phyloP scores from a whole-genome alignment of 1,140 invertebrate genomes.

The Pogonus chalceus region DNA sequence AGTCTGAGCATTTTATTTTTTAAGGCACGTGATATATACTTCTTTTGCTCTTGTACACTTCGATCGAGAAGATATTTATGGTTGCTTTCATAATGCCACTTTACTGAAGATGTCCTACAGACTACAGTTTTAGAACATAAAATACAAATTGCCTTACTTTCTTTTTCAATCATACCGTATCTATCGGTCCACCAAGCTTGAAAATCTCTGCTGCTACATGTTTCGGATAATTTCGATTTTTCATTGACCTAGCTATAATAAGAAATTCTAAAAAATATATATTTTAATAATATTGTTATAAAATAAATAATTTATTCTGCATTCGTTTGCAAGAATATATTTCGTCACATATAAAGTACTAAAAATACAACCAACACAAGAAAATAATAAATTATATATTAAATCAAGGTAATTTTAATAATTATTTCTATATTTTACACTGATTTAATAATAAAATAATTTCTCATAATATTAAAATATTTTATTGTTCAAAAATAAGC shows the following conservation, averaged over 20 bases:
- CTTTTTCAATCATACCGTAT: constrained; percentile 18
- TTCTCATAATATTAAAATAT: no score
- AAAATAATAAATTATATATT: no score
- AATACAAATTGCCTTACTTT: constrained; percentile 19
- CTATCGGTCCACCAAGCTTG: constrained; percentile 17
- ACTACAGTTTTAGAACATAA: constrained; percentile 20
- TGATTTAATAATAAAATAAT: no score
- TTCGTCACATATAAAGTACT: no score
- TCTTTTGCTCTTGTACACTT: constrained; percentile 16
- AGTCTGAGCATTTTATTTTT: constrained; percentile 18
- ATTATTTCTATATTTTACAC: no score
- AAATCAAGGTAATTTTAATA: no score
- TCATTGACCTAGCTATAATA: constrained; percentile 15
- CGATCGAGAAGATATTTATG: constrained; percentile 13
- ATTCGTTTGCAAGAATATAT: neutral
- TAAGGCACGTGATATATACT: constrained; percentile 14
- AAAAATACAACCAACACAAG: no score
- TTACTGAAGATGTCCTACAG: constrained; percentile 20
- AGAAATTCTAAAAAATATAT: constrained; percentile 11
- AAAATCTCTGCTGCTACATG: constrained; percentile 15
- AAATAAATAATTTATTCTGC: neutral
- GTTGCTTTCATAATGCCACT: constrained; percentile 19
- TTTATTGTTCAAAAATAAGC: no score
- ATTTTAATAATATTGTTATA: constrained; percentile 1
- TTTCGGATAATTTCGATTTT: constrained; percentile 15